These are phyloP conservation scores for Deilephila elpenor DNA, from an alignment of 2,888 invertebrate genomes.

Conservation along the genomic window DNA sequence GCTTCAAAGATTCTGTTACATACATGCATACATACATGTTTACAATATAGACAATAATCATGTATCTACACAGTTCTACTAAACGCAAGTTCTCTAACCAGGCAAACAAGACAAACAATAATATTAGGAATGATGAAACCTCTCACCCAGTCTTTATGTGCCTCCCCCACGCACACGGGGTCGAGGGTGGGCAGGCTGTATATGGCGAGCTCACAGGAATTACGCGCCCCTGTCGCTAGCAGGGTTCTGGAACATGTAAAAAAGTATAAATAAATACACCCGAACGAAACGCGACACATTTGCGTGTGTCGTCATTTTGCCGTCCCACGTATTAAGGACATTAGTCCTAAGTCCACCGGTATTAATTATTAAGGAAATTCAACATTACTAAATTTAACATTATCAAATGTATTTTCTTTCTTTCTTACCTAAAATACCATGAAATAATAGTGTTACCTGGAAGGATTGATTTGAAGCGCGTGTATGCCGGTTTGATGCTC, in stretches of 20 bases:
- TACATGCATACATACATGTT: no score
- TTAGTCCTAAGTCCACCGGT: no score
- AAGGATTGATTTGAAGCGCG: constrained; percentile 97
- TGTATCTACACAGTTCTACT: background rate
- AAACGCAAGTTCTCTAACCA: background rate
- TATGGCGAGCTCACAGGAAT: constrained; percentile 96
- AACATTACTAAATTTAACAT: no score
- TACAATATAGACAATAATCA: no score
- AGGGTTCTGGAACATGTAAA: constrained; percentile 83
- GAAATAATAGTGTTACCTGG: constrained; percentile 72
- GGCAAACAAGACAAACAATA: background rate
- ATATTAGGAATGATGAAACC: background rate
- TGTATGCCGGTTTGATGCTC: constrained; percentile 95
- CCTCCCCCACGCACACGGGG: constrained; percentile 97
- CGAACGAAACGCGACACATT: no score
- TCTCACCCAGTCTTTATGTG: constrained; percentile 95
- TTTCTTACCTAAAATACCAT: background rate
- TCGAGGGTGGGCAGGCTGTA: constrained; percentile 96
- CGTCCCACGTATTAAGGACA: no score
- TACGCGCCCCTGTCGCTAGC: constrained; percentile 95
- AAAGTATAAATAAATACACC: background rate
- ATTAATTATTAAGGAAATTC: no score
- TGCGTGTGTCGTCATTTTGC: no score
- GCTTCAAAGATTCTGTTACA: no score
- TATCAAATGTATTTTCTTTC: no score